phyloP scores from a whole-genome alignment of 2,888 invertebrate genomes.

The Blastobasis adustella region DNA sequence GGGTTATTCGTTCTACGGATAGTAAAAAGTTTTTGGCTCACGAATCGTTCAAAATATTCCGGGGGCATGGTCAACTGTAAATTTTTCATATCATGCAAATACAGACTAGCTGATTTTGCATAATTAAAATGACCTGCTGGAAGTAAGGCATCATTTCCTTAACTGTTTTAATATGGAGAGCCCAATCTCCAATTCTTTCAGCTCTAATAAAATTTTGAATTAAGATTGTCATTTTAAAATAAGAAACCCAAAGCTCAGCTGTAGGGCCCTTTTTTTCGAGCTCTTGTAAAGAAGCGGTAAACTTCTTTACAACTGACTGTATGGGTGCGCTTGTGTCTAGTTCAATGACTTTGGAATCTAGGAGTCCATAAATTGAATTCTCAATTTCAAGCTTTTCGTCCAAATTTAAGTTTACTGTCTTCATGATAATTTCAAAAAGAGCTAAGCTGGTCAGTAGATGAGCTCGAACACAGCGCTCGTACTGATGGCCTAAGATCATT shows the following conservation, averaged over 20 bases:
- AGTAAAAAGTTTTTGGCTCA: slow-evolving; percentile 25
- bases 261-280: slow-evolving; percentile 21
- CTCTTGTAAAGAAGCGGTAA: neutral
- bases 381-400: slow-evolving; percentile 1
- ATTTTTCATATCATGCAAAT: slow-evolving; percentile 26
- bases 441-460: slow-evolving; percentile 6
- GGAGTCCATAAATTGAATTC: no score
- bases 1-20: slow-evolving; percentile 24
- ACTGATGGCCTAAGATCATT: slow-evolving; percentile 25
- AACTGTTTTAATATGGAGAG: slow-evolving; percentile 25
- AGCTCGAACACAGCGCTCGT: slow-evolving; percentile 15
- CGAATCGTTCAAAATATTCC: slow-evolving; percentile 20
- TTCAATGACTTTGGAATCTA: neutral
- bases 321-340: no score
- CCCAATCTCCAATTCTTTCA: slow-evolving; percentile 20
- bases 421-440: neutral
- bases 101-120: slow-evolving; percentile 25
- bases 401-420: neutral
- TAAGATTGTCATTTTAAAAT: slow-evolving; percentile 32
- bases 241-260: slow-evolving; percentile 33
- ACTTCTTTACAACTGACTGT: neutral
- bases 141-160: slow-evolving; percentile 27
- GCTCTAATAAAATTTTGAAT: slow-evolving; percentile 24
- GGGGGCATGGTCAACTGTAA: slow-evolving; percentile 23
- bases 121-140: slow-evolving; percentile 23